Conservation (phyloP, 2,888 invertebrate species). For the Cordilura impudica region DNA sequence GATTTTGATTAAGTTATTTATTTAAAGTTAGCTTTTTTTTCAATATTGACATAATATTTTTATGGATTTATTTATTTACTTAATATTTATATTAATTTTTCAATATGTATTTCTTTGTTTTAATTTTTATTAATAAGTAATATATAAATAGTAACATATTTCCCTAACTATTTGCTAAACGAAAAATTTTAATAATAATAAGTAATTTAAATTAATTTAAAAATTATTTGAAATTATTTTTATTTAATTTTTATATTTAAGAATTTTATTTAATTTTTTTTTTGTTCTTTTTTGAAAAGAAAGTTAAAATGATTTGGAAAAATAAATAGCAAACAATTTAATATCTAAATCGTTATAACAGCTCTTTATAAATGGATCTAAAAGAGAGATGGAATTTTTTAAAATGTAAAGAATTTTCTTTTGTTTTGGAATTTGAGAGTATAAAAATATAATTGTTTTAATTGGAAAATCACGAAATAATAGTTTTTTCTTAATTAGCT, state of each 20-base stretch:
- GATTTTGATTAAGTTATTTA: conserved; percentile 51
- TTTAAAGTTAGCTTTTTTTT: conserved; percentile 2
- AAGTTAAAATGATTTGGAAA: conserved; percentile 15
- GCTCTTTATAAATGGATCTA: too few relatives aligned
- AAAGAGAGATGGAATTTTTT: too few relatives aligned
- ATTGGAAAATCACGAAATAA: too few relatives aligned
- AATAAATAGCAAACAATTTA: too few relatives aligned
- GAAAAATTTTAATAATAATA: conserved; percentile 14
- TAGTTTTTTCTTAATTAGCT: too few relatives aligned
- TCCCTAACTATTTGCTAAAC: conserved; percentile 64
- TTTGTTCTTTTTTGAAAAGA: conserved; percentile 25
- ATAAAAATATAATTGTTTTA: too few relatives aligned
- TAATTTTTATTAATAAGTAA: conserved; percentile 29
- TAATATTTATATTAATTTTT: conserved; percentile 13
- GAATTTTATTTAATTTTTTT: conserved; percentile 5
- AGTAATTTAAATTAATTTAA: background rate
- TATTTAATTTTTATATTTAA: background rate
- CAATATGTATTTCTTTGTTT: conserved; percentile 30
- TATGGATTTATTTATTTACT: background rate
- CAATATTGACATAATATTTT: conserved; percentile 11
- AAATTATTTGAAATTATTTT: background rate
- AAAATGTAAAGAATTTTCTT: too few relatives aligned
- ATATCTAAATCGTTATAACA: too few relatives aligned
- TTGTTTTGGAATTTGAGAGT: too few relatives aligned
- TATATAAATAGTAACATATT: conserved; percentile 63